These are phyloP conservation scores for Eurosta solidaginis DNA, from an alignment of 1,140 invertebrate genomes.

Conservation along the genomic window DNA sequence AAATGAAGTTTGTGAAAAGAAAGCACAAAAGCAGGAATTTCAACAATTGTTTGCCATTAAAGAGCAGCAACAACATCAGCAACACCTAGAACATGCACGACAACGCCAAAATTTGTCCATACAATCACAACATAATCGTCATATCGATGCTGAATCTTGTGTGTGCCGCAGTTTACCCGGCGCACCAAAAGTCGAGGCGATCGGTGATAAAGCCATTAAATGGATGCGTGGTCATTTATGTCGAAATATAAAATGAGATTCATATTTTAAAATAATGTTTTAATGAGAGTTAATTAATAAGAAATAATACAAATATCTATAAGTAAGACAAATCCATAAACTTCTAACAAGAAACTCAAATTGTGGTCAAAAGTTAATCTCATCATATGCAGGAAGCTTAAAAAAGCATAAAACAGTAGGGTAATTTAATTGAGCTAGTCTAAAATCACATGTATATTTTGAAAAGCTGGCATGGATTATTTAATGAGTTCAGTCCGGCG, in stretches of 20 bases:
- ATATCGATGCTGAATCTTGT: slow-evolving; percentile 18
- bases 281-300: not conserved
- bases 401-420: no score
- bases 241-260: slow-evolving; percentile 53
- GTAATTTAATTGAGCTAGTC: no score
- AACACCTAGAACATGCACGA: not conserved
- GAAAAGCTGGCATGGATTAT: no score
- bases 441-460: no score
- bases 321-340: no score
- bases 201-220: slow-evolving; percentile 55
- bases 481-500: no score
- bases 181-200: slow-evolving; percentile 53
- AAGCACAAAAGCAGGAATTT: slow-evolving; percentile 15
- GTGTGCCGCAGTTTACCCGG: slow-evolving; percentile 48
- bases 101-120: slow-evolving; percentile 17
- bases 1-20: not conserved
- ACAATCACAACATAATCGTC: not conserved
- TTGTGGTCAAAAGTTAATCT: no score
- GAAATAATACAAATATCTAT: not conserved
- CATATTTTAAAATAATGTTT: not conserved
- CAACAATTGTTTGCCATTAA: slow-evolving; percentile 15
- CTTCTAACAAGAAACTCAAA: no score
- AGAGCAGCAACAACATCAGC: not conserved
- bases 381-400: no score
- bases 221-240: slow-evolving; percentile 58